These are phyloP conservation scores for Oeneis ivallda DNA, from an alignment of 2,888 invertebrate genomes.

Conservation along the genomic window DNA sequence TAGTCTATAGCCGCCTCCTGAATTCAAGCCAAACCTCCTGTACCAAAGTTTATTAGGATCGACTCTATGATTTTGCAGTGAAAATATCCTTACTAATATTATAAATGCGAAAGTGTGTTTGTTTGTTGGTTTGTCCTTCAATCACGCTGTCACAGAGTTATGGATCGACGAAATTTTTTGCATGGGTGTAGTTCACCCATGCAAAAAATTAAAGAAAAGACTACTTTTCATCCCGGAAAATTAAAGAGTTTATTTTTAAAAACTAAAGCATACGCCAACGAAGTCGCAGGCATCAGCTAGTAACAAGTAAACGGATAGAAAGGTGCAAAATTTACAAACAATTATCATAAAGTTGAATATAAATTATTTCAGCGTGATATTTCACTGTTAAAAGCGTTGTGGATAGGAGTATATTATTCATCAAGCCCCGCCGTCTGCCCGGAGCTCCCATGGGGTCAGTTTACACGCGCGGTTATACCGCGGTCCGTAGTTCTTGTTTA, in stretches of 20 bases:
- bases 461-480: slow-evolving; percentile 21
- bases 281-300: too few relatives aligned
- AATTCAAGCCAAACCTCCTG: background rate
- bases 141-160: too few relatives aligned
- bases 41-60: background rate
- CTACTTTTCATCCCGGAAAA: too few relatives aligned
- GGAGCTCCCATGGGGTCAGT: slow-evolving; percentile 19
- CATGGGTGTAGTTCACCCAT: too few relatives aligned
- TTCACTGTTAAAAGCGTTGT: slow-evolving; percentile 13
- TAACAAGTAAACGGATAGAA: too few relatives aligned
- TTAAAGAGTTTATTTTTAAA: too few relatives aligned
- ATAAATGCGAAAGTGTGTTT: too few relatives aligned
- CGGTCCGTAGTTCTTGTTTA: slow-evolving; percentile 8
- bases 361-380: slow-evolving; percentile 12
- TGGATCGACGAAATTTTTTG: too few relatives aligned
- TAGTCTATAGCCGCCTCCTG: background rate
- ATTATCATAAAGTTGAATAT: background rate
- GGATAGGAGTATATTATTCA: slow-evolving; percentile 11
- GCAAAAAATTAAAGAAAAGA: too few relatives aligned
- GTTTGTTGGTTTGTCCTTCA: too few relatives aligned
- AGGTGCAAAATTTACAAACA: background rate
- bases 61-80: background rate
- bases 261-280: too few relatives aligned
- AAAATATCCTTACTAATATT: background rate
- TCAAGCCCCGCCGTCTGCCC: slow-evolving; percentile 10